Conservation (phyloP, 2,888 invertebrate genomes). For the Nemotelus nigrinus region DNA sequence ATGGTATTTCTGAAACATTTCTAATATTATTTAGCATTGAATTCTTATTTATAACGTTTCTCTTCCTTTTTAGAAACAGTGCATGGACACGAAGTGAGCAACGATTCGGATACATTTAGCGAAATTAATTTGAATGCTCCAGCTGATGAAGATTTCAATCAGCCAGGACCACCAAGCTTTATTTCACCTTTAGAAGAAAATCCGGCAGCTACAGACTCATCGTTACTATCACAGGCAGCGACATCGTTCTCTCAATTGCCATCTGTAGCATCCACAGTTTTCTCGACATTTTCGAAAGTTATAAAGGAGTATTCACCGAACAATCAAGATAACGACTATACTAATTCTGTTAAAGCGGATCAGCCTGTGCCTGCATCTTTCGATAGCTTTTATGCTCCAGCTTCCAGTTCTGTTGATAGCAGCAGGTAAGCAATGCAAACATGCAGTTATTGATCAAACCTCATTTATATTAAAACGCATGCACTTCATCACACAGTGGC, state of each 20-base stretch:
- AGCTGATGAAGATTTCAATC: slow-evolving; percentile 55
- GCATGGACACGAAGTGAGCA: slow-evolving; percentile 59
- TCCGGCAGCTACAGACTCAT: slow-evolving; percentile 44
- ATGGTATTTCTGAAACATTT: background rate
- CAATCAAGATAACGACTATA: slow-evolving; percentile 37
- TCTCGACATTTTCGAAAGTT: slow-evolving; percentile 68
- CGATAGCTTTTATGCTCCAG: slow-evolving; percentile 13
- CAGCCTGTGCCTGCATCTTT: slow-evolving; percentile 17
- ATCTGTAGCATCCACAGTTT: slow-evolving; percentile 71
- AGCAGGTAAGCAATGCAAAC: no score
- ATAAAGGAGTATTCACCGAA: slow-evolving; percentile 58
- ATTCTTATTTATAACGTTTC: background rate
- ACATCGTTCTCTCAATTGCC: slow-evolving; percentile 68
- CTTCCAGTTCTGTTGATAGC: no score
- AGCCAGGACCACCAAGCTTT: slow-evolving; percentile 25
- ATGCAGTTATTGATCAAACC: no score
- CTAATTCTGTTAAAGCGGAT: background rate
- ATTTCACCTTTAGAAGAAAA: slow-evolving; percentile 39
- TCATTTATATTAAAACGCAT: no score
- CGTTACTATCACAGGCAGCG: slow-evolving; percentile 61
- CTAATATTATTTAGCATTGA: background rate
- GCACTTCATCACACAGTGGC: no score
- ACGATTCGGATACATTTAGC: slow-evolving; percentile 66
- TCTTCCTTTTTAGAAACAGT: slow-evolving; percentile 51
- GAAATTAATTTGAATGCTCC: slow-evolving; percentile 66